A percentile compares a stretch with the other conserved stretches of the same genome.
Conservation (phyloP, 2,888 invertebrate genomes). For the Drosophila mimetica region DNA sequence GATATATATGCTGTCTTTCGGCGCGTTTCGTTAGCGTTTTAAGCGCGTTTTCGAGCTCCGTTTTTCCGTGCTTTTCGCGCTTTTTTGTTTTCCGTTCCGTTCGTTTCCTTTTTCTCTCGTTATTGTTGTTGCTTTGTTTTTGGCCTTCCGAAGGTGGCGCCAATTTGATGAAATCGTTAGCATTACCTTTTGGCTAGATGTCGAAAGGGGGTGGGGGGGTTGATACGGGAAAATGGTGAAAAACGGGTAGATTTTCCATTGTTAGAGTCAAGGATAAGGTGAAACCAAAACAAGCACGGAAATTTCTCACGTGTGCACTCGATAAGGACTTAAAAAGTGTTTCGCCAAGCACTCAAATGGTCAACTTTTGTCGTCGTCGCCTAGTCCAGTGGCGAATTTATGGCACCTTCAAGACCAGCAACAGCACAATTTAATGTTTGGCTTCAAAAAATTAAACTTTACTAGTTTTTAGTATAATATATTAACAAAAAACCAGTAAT, state of each 20-base stretch:
- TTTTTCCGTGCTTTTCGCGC: slow-evolving; percentile 13
- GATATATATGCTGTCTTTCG: slow-evolving; percentile 24
- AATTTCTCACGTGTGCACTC: slow-evolving; percentile 6
- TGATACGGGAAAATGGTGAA: not conserved
- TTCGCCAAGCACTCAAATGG: not conserved
- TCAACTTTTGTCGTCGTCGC: not conserved
- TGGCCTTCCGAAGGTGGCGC: slow-evolving; percentile 11
- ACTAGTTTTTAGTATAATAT: too few relatives aligned
- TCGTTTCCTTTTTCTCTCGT: not conserved
- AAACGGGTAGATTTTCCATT: not conserved
- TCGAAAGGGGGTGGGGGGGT: slow-evolving; percentile 24
- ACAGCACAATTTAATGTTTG: not conserved
- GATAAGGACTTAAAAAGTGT: slow-evolving; percentile 5
- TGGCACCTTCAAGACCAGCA: not conserved
- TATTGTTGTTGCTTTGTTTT: not conserved
- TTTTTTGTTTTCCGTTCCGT: not conserved
- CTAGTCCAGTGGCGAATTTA: not conserved
- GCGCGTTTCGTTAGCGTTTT: slow-evolving; percentile 24
- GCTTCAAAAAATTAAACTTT: too few relatives aligned
- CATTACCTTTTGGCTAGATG: slow-evolving; percentile 56
- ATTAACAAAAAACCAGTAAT: too few relatives aligned
- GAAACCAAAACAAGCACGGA: slow-evolving; percentile 1
- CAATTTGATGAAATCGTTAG: slow-evolving; percentile 62
- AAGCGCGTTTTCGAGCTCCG: slow-evolving; percentile 10
- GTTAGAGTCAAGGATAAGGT: not conserved